Evolutionary conservation across 2,113 vertebrate genomes (phyloP).

Genomic region (Cyphomyrus plagiostoma): DNA sequence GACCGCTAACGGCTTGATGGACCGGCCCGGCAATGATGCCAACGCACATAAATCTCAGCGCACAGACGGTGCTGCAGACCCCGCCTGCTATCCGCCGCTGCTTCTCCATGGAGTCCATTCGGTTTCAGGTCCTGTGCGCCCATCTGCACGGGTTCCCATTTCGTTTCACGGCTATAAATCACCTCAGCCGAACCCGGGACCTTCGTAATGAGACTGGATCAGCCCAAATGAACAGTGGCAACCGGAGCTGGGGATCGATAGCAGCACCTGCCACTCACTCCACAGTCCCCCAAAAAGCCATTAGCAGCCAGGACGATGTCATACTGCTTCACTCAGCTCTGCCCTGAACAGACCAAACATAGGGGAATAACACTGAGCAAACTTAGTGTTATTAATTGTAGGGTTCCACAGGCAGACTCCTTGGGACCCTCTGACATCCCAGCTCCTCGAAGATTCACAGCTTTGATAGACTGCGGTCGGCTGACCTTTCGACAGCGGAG

Average conservation of each 20-base stretch:
- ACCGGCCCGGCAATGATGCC: not conserved
- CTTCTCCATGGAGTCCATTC: not conserved
- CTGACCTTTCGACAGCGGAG: not conserved
- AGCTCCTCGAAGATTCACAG: not conserved
- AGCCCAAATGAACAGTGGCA: not conserved
- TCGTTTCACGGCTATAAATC: not conserved
- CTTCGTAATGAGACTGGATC: not conserved
- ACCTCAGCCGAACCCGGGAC: not conserved
- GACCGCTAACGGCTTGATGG: not conserved
- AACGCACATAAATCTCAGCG: not conserved
- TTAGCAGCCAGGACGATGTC: not conserved
- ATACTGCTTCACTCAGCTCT: not conserved
- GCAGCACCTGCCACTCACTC: not conserved
- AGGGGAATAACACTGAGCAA: not conserved
- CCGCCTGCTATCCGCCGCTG: not conserved
- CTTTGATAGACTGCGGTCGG: not conserved
- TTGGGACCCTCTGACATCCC: not conserved
- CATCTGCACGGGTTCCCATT: not conserved
- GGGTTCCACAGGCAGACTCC: not conserved
- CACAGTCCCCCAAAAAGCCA: not conserved
- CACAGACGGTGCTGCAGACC: not conserved
- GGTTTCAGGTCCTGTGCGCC: not conserved
- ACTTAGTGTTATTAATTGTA: not conserved
- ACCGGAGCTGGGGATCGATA: not conserved
- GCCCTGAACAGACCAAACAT: not conserved